Evolutionary conservation across 2,888 invertebrate genomes (phyloP).

Genomic region (Morpho helenor): DNA sequence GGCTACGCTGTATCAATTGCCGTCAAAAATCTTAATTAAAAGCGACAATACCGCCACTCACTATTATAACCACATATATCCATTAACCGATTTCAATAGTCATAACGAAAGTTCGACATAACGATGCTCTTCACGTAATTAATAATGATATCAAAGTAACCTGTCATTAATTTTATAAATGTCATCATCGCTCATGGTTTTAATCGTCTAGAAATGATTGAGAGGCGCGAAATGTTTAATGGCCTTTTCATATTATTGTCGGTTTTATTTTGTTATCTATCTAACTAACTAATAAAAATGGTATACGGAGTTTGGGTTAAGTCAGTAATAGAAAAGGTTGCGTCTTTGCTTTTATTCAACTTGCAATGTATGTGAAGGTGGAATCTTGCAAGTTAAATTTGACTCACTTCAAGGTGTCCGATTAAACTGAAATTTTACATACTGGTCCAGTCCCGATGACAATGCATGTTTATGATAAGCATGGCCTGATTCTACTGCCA

Average conservation of each 20-base stretch:
- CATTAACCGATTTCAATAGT: slow-evolving; percentile 12
- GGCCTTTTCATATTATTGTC: slow-evolving; percentile 18
- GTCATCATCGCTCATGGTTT: slow-evolving; percentile 48
- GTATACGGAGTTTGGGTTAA: neutral
- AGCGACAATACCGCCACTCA: too few species aligned
- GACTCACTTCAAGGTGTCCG: too few species aligned
- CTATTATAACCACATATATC: neutral
- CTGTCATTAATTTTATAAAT: slow-evolving; percentile 61
- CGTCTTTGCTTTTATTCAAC: too few species aligned
- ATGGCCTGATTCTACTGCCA: too few species aligned
- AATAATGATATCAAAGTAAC: slow-evolving; percentile 57
- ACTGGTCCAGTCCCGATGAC: too few species aligned
- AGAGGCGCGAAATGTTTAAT: slow-evolving; percentile 44
- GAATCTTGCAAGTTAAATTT: too few species aligned
- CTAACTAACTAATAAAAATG: slow-evolving; percentile 14
- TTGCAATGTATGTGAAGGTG: too few species aligned
- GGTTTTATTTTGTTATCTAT: slow-evolving; percentile 4
- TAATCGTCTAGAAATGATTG: slow-evolving; percentile 32
- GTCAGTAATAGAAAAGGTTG: neutral
- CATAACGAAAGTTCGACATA: slow-evolving; percentile 34
- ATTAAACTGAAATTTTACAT: too few species aligned
- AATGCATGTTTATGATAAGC: too few species aligned
- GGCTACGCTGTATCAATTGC: too few species aligned
- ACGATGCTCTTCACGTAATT: slow-evolving; percentile 59
- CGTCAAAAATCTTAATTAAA: too few species aligned